These are phyloP conservation scores for Bombus terrestris DNA, from an alignment of 1,140 invertebrate species.

Conservation along the genomic window DNA sequence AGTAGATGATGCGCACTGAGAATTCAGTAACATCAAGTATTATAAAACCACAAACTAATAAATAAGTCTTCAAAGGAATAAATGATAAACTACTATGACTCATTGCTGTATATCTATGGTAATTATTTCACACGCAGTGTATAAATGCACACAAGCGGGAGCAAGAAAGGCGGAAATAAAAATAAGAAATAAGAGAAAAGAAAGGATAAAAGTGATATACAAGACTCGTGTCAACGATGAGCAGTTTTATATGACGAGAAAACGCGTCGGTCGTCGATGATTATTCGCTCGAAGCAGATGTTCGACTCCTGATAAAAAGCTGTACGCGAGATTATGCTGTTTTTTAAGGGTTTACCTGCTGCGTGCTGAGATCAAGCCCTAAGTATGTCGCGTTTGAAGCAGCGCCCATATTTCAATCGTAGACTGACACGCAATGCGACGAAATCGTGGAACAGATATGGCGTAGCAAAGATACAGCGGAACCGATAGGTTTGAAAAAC, in stretches of 20 bases:
- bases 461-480: not conserved
- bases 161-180: not conserved
- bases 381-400: slow-evolving; percentile 83
- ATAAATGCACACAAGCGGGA: not conserved
- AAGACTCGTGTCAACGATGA: not conserved
- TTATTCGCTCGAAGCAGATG: not conserved
- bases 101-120: not conserved
- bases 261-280: not conserved
- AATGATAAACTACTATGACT: not conserved
- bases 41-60: not conserved
- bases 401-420: slow-evolving; percentile 65
- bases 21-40: not conserved
- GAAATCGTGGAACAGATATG: slow-evolving; percentile 1
- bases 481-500: not conserved
- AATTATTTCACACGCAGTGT: not conserved
- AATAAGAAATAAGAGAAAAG: not conserved
- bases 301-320: not conserved
- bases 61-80: not conserved
- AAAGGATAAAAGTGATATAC: not conserved
- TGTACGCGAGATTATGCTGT: not conserved
- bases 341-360: slow-evolving; percentile 86
- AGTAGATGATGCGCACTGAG: not conserved
- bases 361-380: slow-evolving; percentile 91
- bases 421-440: not conserved
- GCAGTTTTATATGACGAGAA: not conserved